Evolutionary conservation across 2,113 vertebrate species (phyloP), one percentile per base, ranked within the genome.

Genomic region (Calidris pygmaea): DNA sequence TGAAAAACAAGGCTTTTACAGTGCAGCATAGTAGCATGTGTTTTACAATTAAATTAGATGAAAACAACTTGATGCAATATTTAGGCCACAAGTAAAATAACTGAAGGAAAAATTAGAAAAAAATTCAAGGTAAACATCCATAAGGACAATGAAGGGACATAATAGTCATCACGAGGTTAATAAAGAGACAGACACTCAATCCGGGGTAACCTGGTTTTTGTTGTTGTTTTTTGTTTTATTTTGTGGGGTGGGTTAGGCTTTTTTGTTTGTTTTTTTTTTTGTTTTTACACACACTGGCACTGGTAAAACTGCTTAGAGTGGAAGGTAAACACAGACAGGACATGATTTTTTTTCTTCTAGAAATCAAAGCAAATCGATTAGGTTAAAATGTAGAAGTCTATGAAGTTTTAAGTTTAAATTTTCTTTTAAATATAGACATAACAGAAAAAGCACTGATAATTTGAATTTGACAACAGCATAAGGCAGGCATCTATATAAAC

Each of bases 381-480:
- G 15, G 17, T 60, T 30, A 14, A 90, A 79, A 47, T 3, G 7
- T 19, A 75, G 95, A 91, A 65, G 14, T 20, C 26, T 9, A 55
- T 2, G 1, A 55, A 55, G 14, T 74, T 87, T 89, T 50, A 85
- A 77, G 9, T 50, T 59, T 84, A 94, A 82, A 93, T 43, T 14
- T 67, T 67, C 48, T 74, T 91, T n/a, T 35, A 39, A 89, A 97
- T 80, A 91, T 10, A 79, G 62, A 91, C n/a, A 35, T 76, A 71
- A 81, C 26, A 63, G 53, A 74, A 92, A 94, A 91, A 53, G 32
- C 53, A 71, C 27, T 41, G 50, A 70, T 41, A 43, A 87, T 86
- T 20, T 77, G 37, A 76, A 56, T 82, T 63, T 83, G 91, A 93
- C 67, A 77, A 86, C 10, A 77, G n/a, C 18, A 21, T 32, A 90